A percentile compares a stretch with the other conserved stretches of the same genome.
Conservation (phyloP, 2,888 invertebrate genomes). For the Epistrophe eligans region DNA sequence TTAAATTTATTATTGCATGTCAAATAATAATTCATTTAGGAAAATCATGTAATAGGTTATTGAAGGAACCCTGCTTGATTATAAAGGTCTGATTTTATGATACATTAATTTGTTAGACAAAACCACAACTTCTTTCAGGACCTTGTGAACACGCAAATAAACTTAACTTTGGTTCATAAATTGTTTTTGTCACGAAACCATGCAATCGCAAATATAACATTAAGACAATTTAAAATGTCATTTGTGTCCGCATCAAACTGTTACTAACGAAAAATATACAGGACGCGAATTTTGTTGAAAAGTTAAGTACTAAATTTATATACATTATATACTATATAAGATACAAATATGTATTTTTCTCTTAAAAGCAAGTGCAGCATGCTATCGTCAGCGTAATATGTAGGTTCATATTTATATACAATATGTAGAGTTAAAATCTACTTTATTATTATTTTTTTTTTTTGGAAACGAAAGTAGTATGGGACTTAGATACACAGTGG, state of each 20-base stretch:
- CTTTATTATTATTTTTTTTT: too few relatives aligned
- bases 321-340: neutral
- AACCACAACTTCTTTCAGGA: conserved; percentile 40
- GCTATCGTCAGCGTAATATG: neutral
- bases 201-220: conserved; percentile 45
- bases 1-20: conserved; percentile 49
- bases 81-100: conserved; percentile 38
- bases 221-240: conserved; percentile 69
- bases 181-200: conserved; percentile 62
- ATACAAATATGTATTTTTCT: neutral
- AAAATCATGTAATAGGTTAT: conserved; percentile 24
- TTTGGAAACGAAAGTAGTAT: too few relatives aligned
- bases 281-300: neutral
- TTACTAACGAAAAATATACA: conserved; percentile 23
- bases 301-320: neutral
- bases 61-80: neutral
- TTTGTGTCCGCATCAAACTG: conserved; percentile 56
- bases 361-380: neutral
- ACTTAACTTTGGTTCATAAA: conserved; percentile 55
- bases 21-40: conserved; percentile 7
- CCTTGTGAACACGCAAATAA: conserved; percentile 64
- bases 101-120: conserved; percentile 39
- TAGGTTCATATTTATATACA: too few relatives aligned
- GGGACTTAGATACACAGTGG: too few relatives aligned
- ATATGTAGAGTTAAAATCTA: neutral